phyloP scores from a whole-genome alignment of 1,140 invertebrate species.

The Camponotus vicinus region DNA sequence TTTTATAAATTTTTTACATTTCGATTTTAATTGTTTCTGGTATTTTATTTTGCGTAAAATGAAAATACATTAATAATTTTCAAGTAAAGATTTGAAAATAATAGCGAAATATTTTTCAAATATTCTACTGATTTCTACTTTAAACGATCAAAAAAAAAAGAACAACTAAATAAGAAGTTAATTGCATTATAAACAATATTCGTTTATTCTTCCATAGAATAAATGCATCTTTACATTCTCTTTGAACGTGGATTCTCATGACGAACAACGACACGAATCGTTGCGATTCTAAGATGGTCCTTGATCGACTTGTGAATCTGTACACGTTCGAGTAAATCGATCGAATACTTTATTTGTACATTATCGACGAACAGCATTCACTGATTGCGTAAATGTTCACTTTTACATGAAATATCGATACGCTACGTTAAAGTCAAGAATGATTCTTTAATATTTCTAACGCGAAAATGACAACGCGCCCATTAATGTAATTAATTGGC shows the following conservation, averaged over 20 bases:
- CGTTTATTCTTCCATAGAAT: background rate
- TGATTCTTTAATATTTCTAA: conserved; percentile 20
- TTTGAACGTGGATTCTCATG: conserved; percentile 5
- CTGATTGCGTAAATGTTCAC: conserved; percentile 23
- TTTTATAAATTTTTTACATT: conserved; percentile 1
- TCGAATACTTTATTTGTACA: conserved; percentile 16
- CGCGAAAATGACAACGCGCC: background rate
- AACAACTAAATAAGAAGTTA: background rate
- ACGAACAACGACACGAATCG: background rate
- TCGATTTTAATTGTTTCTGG: background rate
- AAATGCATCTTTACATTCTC: conserved; percentile 2
- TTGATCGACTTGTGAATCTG: conserved; percentile 31
- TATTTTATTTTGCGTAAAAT: background rate
- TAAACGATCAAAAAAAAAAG: too few species aligned
- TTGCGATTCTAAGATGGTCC: conserved; percentile 26
- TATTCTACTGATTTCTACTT: background rate
- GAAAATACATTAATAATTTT: background rate
- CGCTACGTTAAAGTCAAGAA: background rate
- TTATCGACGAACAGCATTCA: conserved; percentile 17
- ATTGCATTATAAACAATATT: conserved; percentile 7
- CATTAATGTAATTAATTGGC: conserved; percentile 18
- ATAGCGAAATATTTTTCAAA: background rate
- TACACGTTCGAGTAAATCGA: background rate
- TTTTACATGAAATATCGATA: background rate
- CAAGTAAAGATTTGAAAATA: background rate